Percentiles rank a stretch among this genome's conserved stretches.
Conservation (phyloP, 1,140 invertebrate species). For the Macrocentrus cingulum region DNA sequence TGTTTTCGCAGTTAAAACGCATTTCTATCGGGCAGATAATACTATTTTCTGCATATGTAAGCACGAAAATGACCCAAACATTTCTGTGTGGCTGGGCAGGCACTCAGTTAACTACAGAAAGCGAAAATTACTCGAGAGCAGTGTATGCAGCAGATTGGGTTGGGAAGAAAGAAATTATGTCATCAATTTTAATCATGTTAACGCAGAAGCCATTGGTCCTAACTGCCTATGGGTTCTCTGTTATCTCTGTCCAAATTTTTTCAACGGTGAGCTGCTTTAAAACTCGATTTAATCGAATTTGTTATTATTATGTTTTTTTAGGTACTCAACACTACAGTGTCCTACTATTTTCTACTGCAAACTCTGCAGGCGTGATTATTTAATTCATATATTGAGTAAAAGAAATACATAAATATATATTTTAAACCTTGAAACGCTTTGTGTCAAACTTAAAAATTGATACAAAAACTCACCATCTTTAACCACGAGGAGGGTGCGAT, state of each 20-base stretch:
- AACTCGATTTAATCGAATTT: not conserved
- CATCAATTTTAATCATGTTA: conserved; percentile 28
- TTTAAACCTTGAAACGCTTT: no score
- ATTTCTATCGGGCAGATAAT: not conserved
- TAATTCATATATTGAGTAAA: no score
- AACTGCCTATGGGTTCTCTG: conserved; percentile 27
- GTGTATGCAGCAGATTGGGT: conserved; percentile 27
- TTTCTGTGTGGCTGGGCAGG: conserved; percentile 9
- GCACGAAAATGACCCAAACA: conserved; percentile 3
- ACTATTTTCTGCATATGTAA: not conserved
- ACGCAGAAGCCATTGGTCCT: conserved; percentile 32
- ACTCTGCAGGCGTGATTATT: no score
- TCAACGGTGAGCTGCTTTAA: conserved; percentile 26
- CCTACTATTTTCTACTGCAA: no score
- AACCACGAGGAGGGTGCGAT: no score
- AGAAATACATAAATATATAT: no score
- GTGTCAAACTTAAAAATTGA: no score
- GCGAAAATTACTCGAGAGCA: conserved; percentile 10
- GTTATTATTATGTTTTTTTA: no score
- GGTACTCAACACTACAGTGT: no score
- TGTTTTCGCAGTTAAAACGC: not conserved
- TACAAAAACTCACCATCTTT: no score
- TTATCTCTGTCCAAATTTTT: conserved; percentile 33
- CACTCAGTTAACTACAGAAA: conserved; percentile 6
- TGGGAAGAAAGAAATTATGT: conserved; percentile 11